phyloP scores from a whole-genome alignment of 2,113 vertebrate species.

The Acrocephalus kingi region DNA sequence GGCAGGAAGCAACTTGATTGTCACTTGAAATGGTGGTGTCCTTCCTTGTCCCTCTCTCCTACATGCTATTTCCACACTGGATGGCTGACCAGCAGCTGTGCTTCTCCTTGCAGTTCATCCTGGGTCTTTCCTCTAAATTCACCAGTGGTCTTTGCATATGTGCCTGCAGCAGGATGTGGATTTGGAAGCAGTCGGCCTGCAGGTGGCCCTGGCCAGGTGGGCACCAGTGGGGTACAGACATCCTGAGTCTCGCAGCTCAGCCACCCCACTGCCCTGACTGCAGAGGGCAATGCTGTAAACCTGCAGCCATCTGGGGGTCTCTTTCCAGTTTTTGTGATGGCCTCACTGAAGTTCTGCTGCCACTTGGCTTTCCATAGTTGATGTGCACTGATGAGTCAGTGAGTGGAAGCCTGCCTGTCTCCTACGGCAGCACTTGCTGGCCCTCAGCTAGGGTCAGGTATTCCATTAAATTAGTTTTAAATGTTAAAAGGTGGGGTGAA shows the following conservation, averaged over 20 bases:
- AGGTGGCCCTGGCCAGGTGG: too few species aligned
- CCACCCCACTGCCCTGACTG: accelerated
- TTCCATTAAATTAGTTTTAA: neutral
- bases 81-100: neutral
- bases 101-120: neutral
- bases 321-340: neutral
- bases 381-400: accelerated
- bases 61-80: neutral
- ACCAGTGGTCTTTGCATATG: too few species aligned
- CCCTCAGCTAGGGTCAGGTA: accelerated
- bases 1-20: neutral
- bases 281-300: neutral
- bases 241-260: accelerated
- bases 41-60: neutral
- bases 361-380: accelerated
- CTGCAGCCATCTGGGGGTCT: accelerated
- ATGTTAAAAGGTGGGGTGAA: neutral
- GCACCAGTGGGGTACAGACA: neutral
- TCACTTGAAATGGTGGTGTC: neutral
- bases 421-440: accelerated
- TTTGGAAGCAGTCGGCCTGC: neutral
- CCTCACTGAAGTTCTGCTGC: neutral
- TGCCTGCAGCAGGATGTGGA: neutral
- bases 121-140: neutral
- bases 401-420: neutral